Percentiles rank a stretch among this genome's conserved stretches.
phyloP scores from a whole-genome alignment of 2,888 invertebrate species.

The Tuberolachnus salignus region DNA sequence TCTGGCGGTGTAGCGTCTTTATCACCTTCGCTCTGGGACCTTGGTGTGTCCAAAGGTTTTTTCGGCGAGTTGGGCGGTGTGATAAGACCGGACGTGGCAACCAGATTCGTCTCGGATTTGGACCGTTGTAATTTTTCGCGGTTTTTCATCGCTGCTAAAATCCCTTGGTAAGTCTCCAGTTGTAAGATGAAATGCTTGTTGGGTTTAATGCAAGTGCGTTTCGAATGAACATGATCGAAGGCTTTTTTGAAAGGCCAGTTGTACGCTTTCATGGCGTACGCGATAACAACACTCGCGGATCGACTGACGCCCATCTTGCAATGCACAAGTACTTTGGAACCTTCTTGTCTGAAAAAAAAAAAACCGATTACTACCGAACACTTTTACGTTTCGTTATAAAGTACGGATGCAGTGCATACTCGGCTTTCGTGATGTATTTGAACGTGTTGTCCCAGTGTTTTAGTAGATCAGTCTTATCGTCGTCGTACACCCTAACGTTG shows the following conservation, averaged over 20 bases:
- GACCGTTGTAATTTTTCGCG: slow-evolving; percentile 90
- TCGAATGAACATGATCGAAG: slow-evolving; percentile 85
- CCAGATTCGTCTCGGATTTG: slow-evolving; percentile 89
- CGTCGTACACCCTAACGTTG: slow-evolving; percentile 96
- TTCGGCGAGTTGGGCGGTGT: slow-evolving; percentile 35
- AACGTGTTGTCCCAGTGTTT: slow-evolving; percentile 98
- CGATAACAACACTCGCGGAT: slow-evolving; percentile 97
- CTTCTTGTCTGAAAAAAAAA: slow-evolving; percentile 71
- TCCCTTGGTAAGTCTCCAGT: slow-evolving; percentile 90
- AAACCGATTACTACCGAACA: background rate
- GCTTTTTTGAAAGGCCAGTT: slow-evolving; percentile 92
- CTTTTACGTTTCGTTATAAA: background rate
- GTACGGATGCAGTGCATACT: slow-evolving; percentile 63
- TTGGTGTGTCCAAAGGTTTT: slow-evolving; percentile 58
- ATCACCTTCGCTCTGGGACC: slow-evolving; percentile 60
- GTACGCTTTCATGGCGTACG: slow-evolving; percentile 97
- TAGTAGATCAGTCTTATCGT: slow-evolving; percentile 93
- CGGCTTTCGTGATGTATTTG: slow-evolving; percentile 92
- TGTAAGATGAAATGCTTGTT: slow-evolving; percentile 94
- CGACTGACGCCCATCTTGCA: slow-evolving; percentile 99
- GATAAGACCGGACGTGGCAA: slow-evolving; percentile 63
- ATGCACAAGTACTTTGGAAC: slow-evolving; percentile 94
- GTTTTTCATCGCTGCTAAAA: slow-evolving; percentile 94
- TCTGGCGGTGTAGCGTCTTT: slow-evolving; percentile 60
- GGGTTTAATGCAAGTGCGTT: slow-evolving; percentile 92